Evolutionary conservation across 2,797 vertebrate species (phyloP).

Genomic region (Anas bernieri): DNA sequence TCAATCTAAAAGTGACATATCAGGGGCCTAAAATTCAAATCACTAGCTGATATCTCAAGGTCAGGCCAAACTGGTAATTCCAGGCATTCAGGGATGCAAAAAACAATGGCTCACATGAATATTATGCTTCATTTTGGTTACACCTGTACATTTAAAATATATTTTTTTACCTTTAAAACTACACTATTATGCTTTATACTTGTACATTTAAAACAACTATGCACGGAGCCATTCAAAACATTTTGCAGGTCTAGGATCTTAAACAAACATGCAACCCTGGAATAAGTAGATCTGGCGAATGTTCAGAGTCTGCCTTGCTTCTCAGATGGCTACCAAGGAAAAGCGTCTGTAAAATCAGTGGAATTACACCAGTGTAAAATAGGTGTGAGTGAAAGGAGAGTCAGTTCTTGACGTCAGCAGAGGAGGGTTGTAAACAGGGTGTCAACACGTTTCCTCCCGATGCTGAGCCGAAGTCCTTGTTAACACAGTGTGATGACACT

Average conservation of each 20-base stretch:
- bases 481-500: constrained; percentile 21
- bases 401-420: neutral
- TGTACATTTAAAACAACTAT: neutral
- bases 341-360: neutral
- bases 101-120: neutral
- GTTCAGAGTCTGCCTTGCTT: neutral
- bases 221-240: neutral
- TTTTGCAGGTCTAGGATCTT: neutral
- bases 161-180: neutral
- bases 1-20: neutral
- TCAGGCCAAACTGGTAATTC: neutral
- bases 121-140: neutral
- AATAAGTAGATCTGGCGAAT: neutral
- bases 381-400: neutral
- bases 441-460: constrained; percentile 27
- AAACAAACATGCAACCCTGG: neutral
- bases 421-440: constrained; percentile 46
- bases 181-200: neutral
- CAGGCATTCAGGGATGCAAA: neutral
- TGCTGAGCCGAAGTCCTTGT: constrained; percentile 6
- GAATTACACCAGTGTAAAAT: neutral
- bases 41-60: neutral
- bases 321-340: neutral
- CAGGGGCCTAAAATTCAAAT: neutral
- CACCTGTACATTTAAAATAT: neutral